Evolutionary conservation across 2,797 vertebrate genomes (phyloP), one percentile per base, ranked within the genome.

Genomic region (Pristis pectinata): DNA sequence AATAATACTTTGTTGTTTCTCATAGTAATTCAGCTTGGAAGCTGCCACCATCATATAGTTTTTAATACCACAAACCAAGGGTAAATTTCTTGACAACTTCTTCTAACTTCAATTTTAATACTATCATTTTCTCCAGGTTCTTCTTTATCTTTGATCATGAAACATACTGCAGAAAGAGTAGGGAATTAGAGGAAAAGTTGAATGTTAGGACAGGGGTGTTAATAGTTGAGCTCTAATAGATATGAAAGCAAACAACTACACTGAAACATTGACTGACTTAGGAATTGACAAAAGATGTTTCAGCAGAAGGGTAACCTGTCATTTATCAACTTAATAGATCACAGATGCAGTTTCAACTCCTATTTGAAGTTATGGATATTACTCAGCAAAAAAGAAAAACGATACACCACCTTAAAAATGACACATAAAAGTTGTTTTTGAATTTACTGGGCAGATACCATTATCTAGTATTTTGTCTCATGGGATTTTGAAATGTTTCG

Each of bases 271-370:
- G 59, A 37, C 59, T 67, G 61, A 13, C n/a, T 37, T 67, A 22
- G 19, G 61, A 41, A 67, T 67, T 67, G 19, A 41, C 98, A 98
- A 98, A 99, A 98, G 98, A 98, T 98, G 98, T 99, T 98, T 99
- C 98, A 99, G 98, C 97, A 98, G 98, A 98, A 98, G 99, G 98
- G 98, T 99, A 99, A 99, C 61, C 59, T 98, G 99, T 98, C 98
- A 99, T 99, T 99, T 99, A 99, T 98, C 98, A 99, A 98, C 98
- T 98, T 99, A 99, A 99, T 98, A 98, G 99, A 98, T 98, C 98
- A 98, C 98, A 98, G 99, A 98, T 98, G 98, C 97, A 98, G 97
- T 97, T 98, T 95, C 98, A 97, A 98, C 98, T 98, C 98, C 98
- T 97, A 98, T 98, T 98, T 98, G 97, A 96, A 97, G 97, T 96